phyloP scores from a whole-genome alignment of 2,113 vertebrate genomes.

The Oreochromis niloticus region DNA sequence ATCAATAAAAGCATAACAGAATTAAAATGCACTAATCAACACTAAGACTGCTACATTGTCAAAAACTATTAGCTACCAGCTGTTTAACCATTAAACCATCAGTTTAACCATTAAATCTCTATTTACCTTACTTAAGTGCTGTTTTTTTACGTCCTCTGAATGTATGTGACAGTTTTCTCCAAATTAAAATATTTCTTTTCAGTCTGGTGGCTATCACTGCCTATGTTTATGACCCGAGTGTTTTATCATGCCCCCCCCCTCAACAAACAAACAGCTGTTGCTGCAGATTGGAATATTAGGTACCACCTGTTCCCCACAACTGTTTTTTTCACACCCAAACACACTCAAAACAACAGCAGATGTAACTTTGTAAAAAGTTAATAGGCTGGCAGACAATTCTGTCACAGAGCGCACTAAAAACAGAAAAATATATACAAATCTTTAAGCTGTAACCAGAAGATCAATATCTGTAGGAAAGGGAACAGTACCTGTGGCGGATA shows the following conservation, averaged over 20 bases:
- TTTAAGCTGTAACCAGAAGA: not conserved
- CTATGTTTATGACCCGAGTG: not conserved
- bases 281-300: not conserved
- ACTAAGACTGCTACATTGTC: not conserved
- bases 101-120: not conserved
- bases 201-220: not conserved
- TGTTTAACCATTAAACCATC: not conserved
- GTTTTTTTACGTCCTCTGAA: not conserved
- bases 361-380: not conserved
- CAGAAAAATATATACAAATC: not conserved
- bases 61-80: not conserved
- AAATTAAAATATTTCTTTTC: not conserved
- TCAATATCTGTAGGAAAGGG: not conserved
- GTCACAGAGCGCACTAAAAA: not conserved
- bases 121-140: not conserved
- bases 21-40: not conserved
- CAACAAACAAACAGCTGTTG: not conserved
- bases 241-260: not conserved
- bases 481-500: slow-evolving; percentile 90
- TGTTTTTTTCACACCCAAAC: not conserved
- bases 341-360: not conserved
- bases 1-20: not conserved
- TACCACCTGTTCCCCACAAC: not conserved
- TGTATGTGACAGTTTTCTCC: not conserved
- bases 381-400: not conserved